Percentiles rank a stretch among this genome's conserved stretches.
Evolutionary conservation across 35 echinoderm and acorn worm genomes (phyloP).

Genomic region (Nesometra sesokonis): DNA sequence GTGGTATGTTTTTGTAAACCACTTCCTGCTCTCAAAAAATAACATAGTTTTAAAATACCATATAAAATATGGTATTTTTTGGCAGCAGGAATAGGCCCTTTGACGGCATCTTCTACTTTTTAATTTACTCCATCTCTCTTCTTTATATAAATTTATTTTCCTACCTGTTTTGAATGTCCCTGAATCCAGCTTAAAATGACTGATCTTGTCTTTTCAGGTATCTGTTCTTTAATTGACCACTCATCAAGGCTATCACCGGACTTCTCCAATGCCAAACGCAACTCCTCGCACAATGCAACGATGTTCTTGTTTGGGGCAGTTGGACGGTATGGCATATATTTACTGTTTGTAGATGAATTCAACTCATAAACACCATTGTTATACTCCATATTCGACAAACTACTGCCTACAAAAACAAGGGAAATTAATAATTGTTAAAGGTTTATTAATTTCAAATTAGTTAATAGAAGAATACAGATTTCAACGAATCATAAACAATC

Average conservation of each 20-base stretch:
- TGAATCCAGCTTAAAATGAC: background rate
- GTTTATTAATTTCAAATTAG: background rate
- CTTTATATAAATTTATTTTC: no score
- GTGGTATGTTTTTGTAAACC: no score
- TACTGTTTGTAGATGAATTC: background rate
- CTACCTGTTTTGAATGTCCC: background rate
- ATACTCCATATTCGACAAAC: background rate
- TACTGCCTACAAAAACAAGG: background rate
- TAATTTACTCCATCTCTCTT: no score
- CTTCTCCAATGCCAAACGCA: background rate
- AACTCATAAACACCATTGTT: background rate
- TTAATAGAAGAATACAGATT: background rate
- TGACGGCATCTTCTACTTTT: no score
- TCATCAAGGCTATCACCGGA: background rate
- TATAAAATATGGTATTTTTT: no score
- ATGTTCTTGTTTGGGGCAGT: background rate
- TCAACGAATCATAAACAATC: background rate
- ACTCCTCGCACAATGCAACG: background rate
- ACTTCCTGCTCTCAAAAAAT: no score
- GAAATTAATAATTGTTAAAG: background rate
- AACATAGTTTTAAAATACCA: no score
- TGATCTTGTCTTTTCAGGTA: background rate
- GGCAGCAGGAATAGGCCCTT: no score
- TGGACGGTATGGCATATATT: background rate
- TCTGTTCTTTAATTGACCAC: background rate